Base-by-base conservation (phyloP, 64 coral and sea anemone species). In the Dendronephthya gigantea region DNA sequence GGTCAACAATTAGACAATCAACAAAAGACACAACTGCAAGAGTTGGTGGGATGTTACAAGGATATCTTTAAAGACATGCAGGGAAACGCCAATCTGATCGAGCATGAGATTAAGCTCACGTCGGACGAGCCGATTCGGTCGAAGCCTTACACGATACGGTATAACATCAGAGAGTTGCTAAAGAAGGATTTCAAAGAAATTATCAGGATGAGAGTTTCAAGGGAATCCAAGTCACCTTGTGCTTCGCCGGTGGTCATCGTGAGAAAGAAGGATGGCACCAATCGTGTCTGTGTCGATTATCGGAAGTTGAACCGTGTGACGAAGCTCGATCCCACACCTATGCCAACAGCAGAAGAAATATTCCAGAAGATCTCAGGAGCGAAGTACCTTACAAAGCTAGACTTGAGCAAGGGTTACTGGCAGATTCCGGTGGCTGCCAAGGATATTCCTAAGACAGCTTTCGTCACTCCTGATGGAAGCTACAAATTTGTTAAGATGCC, bases 71-170 rank as follows among this genome's bases (percentile, higher is more conserved):
- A 84, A 0, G 75, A 83, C n/a, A 22, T 56, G 13, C 52, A 84
- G 32, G 89, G 89, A 23, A 83, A 47, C 8, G 56, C 89, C 1
- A 23, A 58, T 39, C 13, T 86, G 0, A 45, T 41, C 4, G 68
- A 90, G 59, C 84, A 93, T 35, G 58, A 90, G 8, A 84, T 93
- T 16, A 84, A 93, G 12, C 85, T 93, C 7, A 75, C 49, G 7
- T 55, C 47, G 4, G 32, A 76, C 16, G 65, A 90, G 32, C 88
- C 88, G 12, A 58, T 88, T 11, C 11, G 84, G 11, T 84, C 35
- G 65, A 81, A 50, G 9, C 84, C 82, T 22, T 90, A 90, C 27
- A 40, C 85, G 49, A 37, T 93, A 0, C 88, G 81, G 1, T 90
- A 93, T 62, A 86, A 75, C 29, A 38, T 87, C 15, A 83, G 88